Percentiles rank a stretch among this genome's conserved stretches.
Conservation (phyloP, 2,888 invertebrate species). For the Sinohyriopsis cumingii region DNA sequence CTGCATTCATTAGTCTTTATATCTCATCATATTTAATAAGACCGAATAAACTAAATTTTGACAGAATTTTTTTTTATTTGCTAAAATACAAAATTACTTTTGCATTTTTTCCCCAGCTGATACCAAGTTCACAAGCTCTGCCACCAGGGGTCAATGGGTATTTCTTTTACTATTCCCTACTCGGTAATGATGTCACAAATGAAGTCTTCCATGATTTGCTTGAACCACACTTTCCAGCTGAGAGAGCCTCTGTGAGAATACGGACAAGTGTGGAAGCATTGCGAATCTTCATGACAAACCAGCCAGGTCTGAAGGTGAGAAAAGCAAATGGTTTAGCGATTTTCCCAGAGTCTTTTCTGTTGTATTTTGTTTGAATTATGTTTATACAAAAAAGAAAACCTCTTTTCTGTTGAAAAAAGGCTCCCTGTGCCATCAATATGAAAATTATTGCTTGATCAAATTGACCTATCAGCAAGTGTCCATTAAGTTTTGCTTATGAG, state of each 20-base stretch:
- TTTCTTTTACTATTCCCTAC: constrained; percentile 72
- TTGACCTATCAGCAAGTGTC: no score
- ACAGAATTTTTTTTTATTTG: neutral
- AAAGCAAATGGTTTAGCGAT: neutral
- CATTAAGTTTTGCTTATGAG: no score
- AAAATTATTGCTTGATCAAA: no score
- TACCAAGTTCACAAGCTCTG: constrained; percentile 63
- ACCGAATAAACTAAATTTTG: neutral
- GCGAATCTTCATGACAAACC: constrained; percentile 66
- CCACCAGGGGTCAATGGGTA: constrained; percentile 64
- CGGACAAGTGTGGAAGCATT: constrained; percentile 68
- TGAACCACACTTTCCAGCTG: constrained; percentile 70
- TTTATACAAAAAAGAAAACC: no score
- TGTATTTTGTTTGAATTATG: no score
- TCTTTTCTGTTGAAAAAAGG: no score
- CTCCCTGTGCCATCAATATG: no score
- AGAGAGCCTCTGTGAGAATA: constrained; percentile 72
- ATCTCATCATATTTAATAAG: no score
- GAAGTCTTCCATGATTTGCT: constrained; percentile 71
- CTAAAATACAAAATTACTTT: neutral
- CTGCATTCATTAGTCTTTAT: no score
- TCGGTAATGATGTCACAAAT: constrained; percentile 72
- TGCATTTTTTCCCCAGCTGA: constrained; percentile 50
- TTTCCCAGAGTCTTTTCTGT: neutral
- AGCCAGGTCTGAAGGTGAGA: constrained; percentile 70